phyloP scores from a whole-genome alignment of 2,888 invertebrate species.

The Apodemia zela region DNA sequence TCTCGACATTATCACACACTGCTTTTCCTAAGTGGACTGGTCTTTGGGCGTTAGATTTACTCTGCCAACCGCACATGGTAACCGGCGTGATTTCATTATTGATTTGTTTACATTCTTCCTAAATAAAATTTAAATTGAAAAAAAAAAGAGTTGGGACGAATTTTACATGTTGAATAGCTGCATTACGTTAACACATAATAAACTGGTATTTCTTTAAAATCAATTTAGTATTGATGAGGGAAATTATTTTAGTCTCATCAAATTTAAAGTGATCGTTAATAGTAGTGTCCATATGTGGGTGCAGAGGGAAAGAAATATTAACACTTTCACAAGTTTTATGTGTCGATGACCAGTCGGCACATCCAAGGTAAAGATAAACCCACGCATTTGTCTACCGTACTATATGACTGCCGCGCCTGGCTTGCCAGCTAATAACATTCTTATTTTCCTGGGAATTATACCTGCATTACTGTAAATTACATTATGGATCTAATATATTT shows the following conservation, averaged over 20 bases:
- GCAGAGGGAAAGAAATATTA: conserved; percentile 56
- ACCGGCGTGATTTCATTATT: no score
- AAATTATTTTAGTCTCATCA: conserved; percentile 11
- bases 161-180: neutral
- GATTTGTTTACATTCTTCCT: no score
- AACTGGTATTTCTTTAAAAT: neutral
- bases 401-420: conserved; percentile 15
- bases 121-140: no score
- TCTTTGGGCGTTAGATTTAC: no score
- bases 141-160: neutral
- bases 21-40: no score
- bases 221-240: neutral
- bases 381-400: conserved; percentile 40
- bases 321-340: conserved; percentile 72
- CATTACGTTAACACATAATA: neutral
- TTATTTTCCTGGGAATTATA: conserved; percentile 24
- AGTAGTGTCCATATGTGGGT: conserved; percentile 43
- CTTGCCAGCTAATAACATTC: conserved; percentile 21
- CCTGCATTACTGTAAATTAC: neutral
- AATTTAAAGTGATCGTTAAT: conserved; percentile 21
- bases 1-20: no score
- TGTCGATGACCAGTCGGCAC: conserved; percentile 63
- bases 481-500: neutral
- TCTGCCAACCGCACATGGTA: no score
- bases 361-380: conserved; percentile 52